Base-by-base conservation (phyloP, 1,140 invertebrate species). In the Tetranychus urticae region DNA sequence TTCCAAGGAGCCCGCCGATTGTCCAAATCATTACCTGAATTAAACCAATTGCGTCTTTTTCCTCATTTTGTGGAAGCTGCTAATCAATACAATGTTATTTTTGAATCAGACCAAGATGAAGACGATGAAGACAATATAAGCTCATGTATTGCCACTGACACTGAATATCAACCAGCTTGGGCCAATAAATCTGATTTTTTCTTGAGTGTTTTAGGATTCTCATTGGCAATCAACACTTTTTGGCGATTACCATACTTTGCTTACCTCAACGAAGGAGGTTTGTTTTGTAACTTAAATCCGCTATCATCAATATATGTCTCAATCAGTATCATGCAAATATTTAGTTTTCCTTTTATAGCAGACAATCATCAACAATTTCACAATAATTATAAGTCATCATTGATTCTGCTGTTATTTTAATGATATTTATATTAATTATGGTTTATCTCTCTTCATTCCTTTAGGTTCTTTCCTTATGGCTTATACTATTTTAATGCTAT, bases 391-490 rank as follows among this genome's bases (percentile, higher is more conserved):
- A 13, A 5, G 4, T 23, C 13, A 31, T n/a, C 2, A 36, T 46
- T 14, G 34, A 31, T 42, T 8, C 12, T 45, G 42, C 13, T 34
- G 14, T 35, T 50, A 4, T 14, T 48, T 13, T 35, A 45, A 39
- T 55, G n/a, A 55, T 39, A 42, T 42, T 39, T 39, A 23, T 37
- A n/a, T 54, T 45, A 35, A 39, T 55, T 2, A 13, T 61, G 47
- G 14, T 36, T n/a, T n/a, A 46, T 34, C 10, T 33, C 31, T 5
- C 46, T 2, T 58, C 55, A 37, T 3, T 45, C 8, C 37, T n/a
- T 47, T 13, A 94, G 89, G 90, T 68, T 89, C 90, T 1, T 96
- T 97, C 71, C 79, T 96, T 47, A 91, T 96, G 68, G 90, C 92
- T 14, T 96, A 93, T 74, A 79, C 86, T 66, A 79, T 91, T 45